A percentile compares a stretch with the other conserved stretches of the same genome.
phyloP scores from a whole-genome alignment of 2,888 invertebrate species.

The Drosophila silvestris region DNA sequence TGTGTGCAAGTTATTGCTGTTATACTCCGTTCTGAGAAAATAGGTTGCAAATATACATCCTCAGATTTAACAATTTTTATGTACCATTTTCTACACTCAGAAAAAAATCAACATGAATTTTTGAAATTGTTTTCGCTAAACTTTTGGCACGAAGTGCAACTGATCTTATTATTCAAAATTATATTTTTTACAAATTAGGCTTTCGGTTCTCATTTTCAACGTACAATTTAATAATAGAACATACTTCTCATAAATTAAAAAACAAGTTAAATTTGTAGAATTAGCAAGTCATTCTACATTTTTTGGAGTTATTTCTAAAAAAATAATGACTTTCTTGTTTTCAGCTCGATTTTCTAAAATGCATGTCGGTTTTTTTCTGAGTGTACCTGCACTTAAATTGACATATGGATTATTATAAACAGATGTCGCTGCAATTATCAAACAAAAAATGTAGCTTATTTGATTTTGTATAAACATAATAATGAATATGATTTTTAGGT shows the following conservation, averaged over 20 bases:
- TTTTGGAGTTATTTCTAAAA: not conserved
- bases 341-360: not conserved
- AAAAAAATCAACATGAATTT: not conserved
- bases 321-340: not conserved
- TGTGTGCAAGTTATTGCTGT: conserved; percentile 27
- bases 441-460: not conserved
- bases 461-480: not conserved
- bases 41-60: not conserved
- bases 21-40: conserved; percentile 11
- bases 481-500: not conserved
- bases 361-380: not conserved
- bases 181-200: not conserved
- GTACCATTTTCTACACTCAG: not conserved
- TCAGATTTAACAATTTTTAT: not conserved
- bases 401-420: not conserved
- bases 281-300: not conserved
- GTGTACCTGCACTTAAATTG: not conserved
- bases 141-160: not conserved
- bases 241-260: not conserved
- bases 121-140: not conserved
- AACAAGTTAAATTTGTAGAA: too few relatives aligned
- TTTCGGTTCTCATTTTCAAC: not conserved
- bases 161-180: not conserved
- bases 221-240: not conserved
- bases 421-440: not conserved